A percentile compares a stretch with the other conserved stretches of the same genome.
These are phyloP conservation scores for Macrobrachium nipponense DNA, from an alignment of 1,140 invertebrate genomes.

Conservation along the genomic window DNA sequence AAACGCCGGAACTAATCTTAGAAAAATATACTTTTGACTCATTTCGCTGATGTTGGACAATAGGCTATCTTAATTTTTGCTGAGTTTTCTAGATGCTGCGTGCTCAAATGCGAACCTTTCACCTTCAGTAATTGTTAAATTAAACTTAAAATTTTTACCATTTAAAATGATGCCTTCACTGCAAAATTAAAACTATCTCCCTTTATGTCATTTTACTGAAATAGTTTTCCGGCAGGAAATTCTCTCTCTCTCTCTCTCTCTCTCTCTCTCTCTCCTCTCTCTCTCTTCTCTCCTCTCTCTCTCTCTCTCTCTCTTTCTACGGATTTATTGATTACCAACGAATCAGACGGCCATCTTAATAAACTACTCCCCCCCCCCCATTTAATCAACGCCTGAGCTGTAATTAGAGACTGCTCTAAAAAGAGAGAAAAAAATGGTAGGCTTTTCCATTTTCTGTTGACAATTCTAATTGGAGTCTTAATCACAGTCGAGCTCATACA, in stretches of 20 bases:
- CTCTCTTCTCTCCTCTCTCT: background rate
- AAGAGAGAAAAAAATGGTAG: no score
- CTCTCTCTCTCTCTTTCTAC: conserved; percentile 26
- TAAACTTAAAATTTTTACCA: no score
- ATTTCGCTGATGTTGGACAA: no score
- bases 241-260: background rate
- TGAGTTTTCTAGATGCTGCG: background rate
- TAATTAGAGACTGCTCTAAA: no score
- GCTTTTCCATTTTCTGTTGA: background rate
- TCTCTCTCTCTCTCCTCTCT: background rate
- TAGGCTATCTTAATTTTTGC: no score
- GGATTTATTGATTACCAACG: background rate
- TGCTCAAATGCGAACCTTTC: background rate
- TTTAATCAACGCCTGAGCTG: background rate
- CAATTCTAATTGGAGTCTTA: background rate
- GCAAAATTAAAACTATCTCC: background rate
- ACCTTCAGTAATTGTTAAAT: no score
- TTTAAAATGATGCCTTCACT: no score
- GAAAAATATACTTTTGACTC: no score
- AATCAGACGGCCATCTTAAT: background rate
- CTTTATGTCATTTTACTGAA: background rate
- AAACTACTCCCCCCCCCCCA: background rate
- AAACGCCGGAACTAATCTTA: no score
- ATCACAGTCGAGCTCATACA: background rate
- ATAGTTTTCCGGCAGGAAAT: no score